A percentile compares a stretch with the other conserved stretches of the same genome.
Evolutionary conservation across 2,888 invertebrate genomes (phyloP).

Genomic region (Limenitis camilla): DNA sequence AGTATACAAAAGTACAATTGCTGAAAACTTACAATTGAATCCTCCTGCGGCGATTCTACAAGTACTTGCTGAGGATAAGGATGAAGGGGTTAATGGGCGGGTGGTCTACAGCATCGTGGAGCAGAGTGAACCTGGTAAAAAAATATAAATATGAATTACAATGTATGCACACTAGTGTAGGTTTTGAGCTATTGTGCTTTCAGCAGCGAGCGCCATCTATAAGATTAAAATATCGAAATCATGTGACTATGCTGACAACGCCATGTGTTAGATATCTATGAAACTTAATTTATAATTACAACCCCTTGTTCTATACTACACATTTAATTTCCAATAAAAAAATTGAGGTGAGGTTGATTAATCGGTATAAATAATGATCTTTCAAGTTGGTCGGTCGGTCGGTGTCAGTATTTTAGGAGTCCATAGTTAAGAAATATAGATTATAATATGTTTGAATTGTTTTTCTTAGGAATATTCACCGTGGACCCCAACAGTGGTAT

Average conservation of each 20-base stretch:
- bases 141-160: neutral
- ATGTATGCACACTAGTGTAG: neutral
- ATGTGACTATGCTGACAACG: no score
- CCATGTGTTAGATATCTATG: no score
- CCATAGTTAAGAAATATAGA: neutral
- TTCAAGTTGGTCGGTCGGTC: no score
- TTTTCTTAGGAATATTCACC: constrained; percentile 78
- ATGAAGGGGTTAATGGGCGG: constrained; percentile 84
- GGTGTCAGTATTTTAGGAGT: no score
- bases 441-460: neutral
- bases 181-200: no score
- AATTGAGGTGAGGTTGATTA: no score
- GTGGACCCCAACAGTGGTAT: constrained; percentile 86
- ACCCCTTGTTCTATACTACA: no score
- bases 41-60: constrained; percentile 89
- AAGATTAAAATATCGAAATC: no score
- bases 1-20: constrained; percentile 85
- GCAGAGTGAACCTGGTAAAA: constrained; percentile 55
- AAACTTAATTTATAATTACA: no score
- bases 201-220: no score
- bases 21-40: constrained; percentile 86
- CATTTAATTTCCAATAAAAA: no score
- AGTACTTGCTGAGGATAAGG: constrained; percentile 86
- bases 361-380: no score
- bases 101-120: constrained; percentile 83